Base-by-base conservation (phyloP, 2,797 vertebrate genomes). In the Cuculus canorus region DNA sequence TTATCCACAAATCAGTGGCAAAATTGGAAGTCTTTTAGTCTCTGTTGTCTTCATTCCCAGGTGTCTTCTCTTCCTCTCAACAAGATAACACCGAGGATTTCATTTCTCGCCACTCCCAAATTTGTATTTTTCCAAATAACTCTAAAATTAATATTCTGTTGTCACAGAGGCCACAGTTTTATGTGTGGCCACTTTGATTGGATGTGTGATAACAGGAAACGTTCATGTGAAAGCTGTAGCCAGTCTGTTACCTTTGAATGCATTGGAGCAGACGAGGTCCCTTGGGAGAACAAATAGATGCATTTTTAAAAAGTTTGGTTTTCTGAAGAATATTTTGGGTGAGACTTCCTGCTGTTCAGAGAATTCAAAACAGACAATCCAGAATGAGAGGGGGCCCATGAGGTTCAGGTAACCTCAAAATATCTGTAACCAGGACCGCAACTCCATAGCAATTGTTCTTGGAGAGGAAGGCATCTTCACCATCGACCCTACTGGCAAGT, bases 1-100 rank as follows among this genome's bases (percentile, higher is more conserved):
- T 85, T 88, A 57, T 27, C 45, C 54, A 77, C 64, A 87, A 78
- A 90, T 89, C 61, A 69, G 30, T 43, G 63, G 45, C 65, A 92
- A 82, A 95, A 90, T 30, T 77, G 48, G 68, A 87, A 75, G 78
- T 68, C 69, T 85, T 85, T 68, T 92, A 90, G 69, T 77, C 91
- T 81, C 85, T 57, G 39, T 68, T 88, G 8, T 61, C 53, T 84
- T 86, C 27, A 54, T 89, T 85, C 32, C 60, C 43, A 84, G 85
- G 27, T 52, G 37, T 91, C 63, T 86, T 61, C 30, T 65, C 48
- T 90, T 82, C 59, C 47, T 79, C 71, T 90, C 45, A 50, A 11
- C 23, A 70, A 93, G 48, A 59, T 33, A 72, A 53, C 2, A 3
- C 39, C 52, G 50, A 85, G 56, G 78, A 70, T 43, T 80, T 66